Base-by-base conservation (phyloP, 2,113 vertebrate genomes). In the Empidonax traillii region DNA sequence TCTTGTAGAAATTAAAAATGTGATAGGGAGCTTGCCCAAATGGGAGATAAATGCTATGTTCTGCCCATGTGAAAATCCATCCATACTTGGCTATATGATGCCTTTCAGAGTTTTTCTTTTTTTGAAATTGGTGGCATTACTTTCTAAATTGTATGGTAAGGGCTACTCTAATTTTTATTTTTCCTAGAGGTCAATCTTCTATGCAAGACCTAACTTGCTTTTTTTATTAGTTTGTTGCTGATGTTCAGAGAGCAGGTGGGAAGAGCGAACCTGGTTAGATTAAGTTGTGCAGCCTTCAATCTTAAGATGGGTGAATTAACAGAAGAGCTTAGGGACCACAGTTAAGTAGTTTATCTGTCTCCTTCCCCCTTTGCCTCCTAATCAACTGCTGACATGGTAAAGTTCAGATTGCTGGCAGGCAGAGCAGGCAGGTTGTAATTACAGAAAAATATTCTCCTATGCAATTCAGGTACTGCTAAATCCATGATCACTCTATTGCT, bases 321-420 rank as follows among this genome's bases (percentile, higher is more conserved):
- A 23, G 68, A 90, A 81, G 79, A 53, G 46, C 47, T 92, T 85
- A 79, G 71, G 33, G 41, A 31, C 66, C 25, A 25, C 37, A 66
- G 43, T 80, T 88, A 86, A 84, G 89, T 25, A 83, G 75, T 87
- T 94, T 94, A 83, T 67, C 56, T 82, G 52, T 39, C 58, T 90
- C 24, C 62, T 43, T 88, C 37, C 63, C n/a, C 4, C 4, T 58
- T 79, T 84, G 55, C 77, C 76, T 94, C 55, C 10, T 69, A 23
- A 35, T 93, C 71, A 75, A 67, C 47, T 67, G 52, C 65, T 91
- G 69, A 24, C 16, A 5, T 30, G 18, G 28, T 84, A 11, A 78
- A 78, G 58, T 87, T 90, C 61, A 72, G 25, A n/a, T 55, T 89
- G 39, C 52, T 58, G 44, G 33, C 47, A 55, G 56, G 53, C 41